phyloP scores from a whole-genome alignment of 2,113 vertebrate species.

The Barbus barbus region DNA sequence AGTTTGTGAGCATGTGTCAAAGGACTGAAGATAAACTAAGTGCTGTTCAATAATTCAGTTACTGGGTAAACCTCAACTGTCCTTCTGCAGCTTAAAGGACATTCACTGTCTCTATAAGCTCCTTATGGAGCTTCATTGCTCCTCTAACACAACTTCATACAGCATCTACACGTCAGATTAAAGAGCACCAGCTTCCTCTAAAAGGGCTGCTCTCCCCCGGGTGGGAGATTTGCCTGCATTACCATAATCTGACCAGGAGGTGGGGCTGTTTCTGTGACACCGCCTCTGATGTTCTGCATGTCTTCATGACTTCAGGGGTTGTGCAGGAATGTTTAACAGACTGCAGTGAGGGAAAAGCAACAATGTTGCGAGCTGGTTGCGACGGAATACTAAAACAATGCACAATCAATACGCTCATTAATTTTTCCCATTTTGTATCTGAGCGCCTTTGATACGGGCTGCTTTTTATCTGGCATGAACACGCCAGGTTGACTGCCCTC shows the following conservation, averaged over 20 bases:
- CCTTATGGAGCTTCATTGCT: background rate
- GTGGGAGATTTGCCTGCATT: constrained; percentile 28
- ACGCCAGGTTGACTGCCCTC: background rate
- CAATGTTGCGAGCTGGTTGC: background rate
- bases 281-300: constrained; percentile 23
- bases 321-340: constrained; percentile 41
- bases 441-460: background rate
- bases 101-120: constrained; percentile 31
- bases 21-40: constrained; percentile 42
- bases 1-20: background rate
- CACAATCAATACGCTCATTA: background rate
- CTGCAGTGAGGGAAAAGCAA: background rate
- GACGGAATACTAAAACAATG: background rate
- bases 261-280: constrained; percentile 45
- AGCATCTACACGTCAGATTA: background rate
- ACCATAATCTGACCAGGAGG: constrained; percentile 40
- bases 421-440: background rate
- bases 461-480: constrained; percentile 8
- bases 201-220: background rate
- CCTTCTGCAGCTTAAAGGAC: constrained; percentile 40
- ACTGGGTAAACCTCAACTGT: constrained; percentile 49
- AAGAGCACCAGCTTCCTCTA: background rate
- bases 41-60: constrained; percentile 55
- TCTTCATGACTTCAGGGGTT: constrained; percentile 16
- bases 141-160: background rate